These are phyloP conservation scores for Dryas iulia DNA, from an alignment of 1,140 invertebrate genomes.

Conservation along the genomic window DNA sequence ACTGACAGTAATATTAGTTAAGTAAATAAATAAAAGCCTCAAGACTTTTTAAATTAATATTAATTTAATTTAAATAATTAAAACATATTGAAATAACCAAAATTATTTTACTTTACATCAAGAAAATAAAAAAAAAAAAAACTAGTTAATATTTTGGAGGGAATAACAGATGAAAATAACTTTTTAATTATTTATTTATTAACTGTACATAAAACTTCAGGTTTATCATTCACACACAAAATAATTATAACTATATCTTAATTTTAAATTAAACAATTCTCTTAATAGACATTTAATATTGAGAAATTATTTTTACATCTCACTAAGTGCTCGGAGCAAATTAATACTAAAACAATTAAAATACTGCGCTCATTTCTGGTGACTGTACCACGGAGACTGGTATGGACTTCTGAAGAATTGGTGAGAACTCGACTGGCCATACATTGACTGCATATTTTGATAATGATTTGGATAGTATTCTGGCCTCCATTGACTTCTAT, in stretches of 20 bases:
- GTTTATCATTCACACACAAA: constrained; percentile 18
- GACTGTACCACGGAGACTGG: constrained; percentile 59
- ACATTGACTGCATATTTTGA: constrained; percentile 43
- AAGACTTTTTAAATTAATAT: background rate
- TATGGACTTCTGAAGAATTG: constrained; percentile 62
- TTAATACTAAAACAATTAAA: constrained; percentile 13
- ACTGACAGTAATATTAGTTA: background rate
- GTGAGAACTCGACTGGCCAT: constrained; percentile 42
- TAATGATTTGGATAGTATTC: constrained; percentile 39
- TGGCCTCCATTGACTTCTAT: constrained; percentile 35
- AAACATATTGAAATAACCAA: background rate
- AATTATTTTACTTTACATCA: background rate
- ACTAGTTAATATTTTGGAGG: background rate
- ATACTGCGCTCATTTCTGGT: constrained; percentile 47
- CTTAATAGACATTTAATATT: constrained; percentile 22
- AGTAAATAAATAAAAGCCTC: constrained; percentile 1
- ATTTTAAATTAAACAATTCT: constrained; percentile 20
- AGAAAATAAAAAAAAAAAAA: background rate
- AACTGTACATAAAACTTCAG: constrained; percentile 25
- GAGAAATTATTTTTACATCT: constrained; percentile 25
- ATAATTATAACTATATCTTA: constrained; percentile 14
- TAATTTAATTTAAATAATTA: background rate
- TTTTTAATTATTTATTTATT: constrained; percentile 21
- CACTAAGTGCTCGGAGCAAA: constrained; percentile 11
- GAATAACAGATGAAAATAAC: background rate